Evolutionary conservation across 2,113 vertebrate species (phyloP).

Genomic region (Sturnus vulgaris): DNA sequence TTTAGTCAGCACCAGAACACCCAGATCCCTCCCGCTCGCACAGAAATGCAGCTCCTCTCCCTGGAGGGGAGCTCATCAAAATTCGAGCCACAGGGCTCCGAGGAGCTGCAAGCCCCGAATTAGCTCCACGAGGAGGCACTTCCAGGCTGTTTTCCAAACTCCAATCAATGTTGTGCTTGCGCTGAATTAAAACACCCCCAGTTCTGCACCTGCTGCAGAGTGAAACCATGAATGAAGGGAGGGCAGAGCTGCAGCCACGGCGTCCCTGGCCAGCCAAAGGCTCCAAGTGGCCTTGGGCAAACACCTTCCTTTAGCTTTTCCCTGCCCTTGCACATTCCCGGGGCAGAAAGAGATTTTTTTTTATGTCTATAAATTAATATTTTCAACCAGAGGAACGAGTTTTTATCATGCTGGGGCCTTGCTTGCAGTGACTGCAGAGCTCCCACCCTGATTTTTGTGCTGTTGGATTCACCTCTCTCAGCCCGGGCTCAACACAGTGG

Average conservation of each 20-base stretch:
- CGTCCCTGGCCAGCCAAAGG: accelerated
- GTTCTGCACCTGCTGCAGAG: not conserved
- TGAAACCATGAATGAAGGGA: conserved; percentile 6
- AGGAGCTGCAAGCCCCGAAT: not conserved
- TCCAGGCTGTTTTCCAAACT: conserved; percentile 22
- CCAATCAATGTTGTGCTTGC: not conserved
- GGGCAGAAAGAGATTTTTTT: not conserved
- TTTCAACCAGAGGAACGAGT: not conserved
- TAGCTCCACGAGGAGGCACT: conserved; percentile 39
- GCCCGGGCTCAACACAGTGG: not conserved
- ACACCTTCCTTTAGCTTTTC: not conserved
- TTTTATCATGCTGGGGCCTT: not conserved
- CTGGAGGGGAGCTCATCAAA: not conserved
- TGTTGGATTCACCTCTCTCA: not conserved
- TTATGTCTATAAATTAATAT: accelerated
- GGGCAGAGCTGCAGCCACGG: not conserved
- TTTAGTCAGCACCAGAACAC: conserved; percentile 41
- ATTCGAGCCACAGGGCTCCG: not conserved
- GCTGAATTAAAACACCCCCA: not conserved
- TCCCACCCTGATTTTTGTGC: not conserved
- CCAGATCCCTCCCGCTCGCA: not conserved
- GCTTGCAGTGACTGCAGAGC: not conserved
- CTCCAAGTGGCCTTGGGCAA: accelerated
- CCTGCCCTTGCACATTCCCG: accelerated
- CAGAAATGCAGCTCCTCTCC: not conserved